Conservation (phyloP, 2,113 vertebrate species). For the Ramphastos sulfuratus region DNA sequence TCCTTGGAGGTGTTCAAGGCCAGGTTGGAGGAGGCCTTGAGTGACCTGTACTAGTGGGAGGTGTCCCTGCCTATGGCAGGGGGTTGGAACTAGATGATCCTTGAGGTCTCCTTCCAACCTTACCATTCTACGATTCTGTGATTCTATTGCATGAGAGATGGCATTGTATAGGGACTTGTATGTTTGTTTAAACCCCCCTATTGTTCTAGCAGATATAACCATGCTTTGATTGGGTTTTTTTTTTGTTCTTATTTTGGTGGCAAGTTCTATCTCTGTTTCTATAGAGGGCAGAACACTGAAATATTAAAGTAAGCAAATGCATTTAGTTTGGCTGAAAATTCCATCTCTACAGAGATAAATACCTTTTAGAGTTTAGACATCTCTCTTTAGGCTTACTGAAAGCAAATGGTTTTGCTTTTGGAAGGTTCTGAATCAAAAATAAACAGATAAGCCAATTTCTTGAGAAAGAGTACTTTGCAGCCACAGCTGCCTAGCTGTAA, state of each 20-base stretch:
- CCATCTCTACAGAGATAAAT: conserved; percentile 4
- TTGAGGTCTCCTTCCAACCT: too few species aligned
- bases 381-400: not conserved
- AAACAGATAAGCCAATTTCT: conserved; percentile 15
- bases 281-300: not conserved
- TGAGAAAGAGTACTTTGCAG: not conserved
- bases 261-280: not conserved
- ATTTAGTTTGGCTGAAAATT: conserved; percentile 54
- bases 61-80: too few species aligned
- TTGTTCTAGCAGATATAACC: conserved; percentile 21
- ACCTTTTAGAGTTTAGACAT: not conserved
- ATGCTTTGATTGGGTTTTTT: not conserved
- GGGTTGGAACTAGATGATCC: too few species aligned
- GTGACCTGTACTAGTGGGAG: too few species aligned
- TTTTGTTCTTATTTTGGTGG: not conserved
- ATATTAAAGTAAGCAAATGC: conserved; percentile 51
- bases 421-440: conserved; percentile 42
- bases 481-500: not conserved
- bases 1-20: too few species aligned
- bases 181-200: not conserved
- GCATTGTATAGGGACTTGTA: not conserved
- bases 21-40: too few species aligned
- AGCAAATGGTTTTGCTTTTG: not conserved
- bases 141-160: not conserved
- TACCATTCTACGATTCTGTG: too few species aligned